Conservation (phyloP, 2,113 vertebrate species). For the Cephalopterus ornatus region DNA sequence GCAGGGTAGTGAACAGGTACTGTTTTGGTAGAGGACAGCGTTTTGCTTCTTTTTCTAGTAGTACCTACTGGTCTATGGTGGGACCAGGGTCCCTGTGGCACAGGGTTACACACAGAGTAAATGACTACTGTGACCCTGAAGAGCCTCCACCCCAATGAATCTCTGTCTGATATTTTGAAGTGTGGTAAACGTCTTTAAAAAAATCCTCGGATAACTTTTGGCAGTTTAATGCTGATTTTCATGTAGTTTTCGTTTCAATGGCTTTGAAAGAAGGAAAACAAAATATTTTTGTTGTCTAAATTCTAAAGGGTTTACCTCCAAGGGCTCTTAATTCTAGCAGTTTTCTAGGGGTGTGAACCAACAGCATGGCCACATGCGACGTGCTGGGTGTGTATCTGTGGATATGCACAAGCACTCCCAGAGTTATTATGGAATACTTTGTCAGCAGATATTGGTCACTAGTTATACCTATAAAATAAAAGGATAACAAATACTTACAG, state of each 20-base stretch:
- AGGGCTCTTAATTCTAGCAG: neutral
- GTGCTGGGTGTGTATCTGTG: neutral
- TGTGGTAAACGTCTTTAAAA: neutral
- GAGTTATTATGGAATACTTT: neutral
- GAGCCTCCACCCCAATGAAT: neutral
- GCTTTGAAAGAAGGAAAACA: neutral
- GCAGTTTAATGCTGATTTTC: neutral
- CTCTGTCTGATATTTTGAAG: neutral
- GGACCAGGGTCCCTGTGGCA: neutral
- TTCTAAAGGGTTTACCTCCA: neutral
- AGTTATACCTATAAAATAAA: neutral
- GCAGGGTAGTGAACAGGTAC: neutral
- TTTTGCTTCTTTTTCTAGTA: neutral
- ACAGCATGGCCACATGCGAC: fast-evolving
- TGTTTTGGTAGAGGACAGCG: neutral
- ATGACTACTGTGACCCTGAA: neutral
- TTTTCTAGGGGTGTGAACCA: neutral
- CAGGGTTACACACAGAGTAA: neutral
- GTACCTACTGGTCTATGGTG: neutral
- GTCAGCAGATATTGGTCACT: neutral
- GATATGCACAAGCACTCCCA: neutral
- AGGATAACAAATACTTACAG: neutral
- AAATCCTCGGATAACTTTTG: neutral
- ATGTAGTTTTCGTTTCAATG: neutral
- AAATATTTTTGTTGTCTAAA: neutral